A percentile compares a stretch with the other conserved stretches of the same genome.
Conservation (phyloP, 2,888 invertebrate genomes). For the Acanthoscelides obtectus region DNA sequence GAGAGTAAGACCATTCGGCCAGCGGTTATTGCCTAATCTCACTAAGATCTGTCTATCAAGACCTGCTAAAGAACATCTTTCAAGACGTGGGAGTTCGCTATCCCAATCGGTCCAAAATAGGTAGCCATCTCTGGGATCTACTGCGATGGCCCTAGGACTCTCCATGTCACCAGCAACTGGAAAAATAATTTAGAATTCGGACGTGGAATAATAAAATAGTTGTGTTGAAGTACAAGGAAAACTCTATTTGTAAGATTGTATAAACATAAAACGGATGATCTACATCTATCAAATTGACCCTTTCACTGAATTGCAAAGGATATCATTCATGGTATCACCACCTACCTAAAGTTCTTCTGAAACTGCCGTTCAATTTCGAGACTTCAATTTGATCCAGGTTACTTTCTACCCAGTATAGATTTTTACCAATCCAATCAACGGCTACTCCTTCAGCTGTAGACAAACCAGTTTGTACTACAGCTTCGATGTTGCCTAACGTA, state of each 20-base stretch:
- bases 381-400: slow-evolving; percentile 82
- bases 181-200: no score
- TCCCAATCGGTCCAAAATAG: slow-evolving; percentile 91
- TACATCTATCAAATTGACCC: no score
- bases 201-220: no score
- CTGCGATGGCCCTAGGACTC: slow-evolving; percentile 75
- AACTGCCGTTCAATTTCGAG: slow-evolving; percentile 67
- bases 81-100: slow-evolving; percentile 70
- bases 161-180: slow-evolving; percentile 73
- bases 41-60: slow-evolving; percentile 56
- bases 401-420: slow-evolving; percentile 86
- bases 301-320: neutral
- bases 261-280: no score
- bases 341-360: slow-evolving; percentile 56
- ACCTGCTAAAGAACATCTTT: slow-evolving; percentile 77
- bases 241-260: no score
- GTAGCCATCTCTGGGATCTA: slow-evolving; percentile 72
- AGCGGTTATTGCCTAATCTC: slow-evolving; percentile 59
- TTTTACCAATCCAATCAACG: slow-evolving; percentile 82
- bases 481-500: slow-evolving; percentile 68
- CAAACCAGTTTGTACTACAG: slow-evolving; percentile 77
- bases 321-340: neutral
- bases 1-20: slow-evolving; percentile 81
- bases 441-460: slow-evolving; percentile 86
- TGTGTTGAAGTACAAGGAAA: no score